These are phyloP conservation scores for Glossophaga mutica DNA, from an alignment of 2,797 vertebrate species.

Conservation along the genomic window DNA sequence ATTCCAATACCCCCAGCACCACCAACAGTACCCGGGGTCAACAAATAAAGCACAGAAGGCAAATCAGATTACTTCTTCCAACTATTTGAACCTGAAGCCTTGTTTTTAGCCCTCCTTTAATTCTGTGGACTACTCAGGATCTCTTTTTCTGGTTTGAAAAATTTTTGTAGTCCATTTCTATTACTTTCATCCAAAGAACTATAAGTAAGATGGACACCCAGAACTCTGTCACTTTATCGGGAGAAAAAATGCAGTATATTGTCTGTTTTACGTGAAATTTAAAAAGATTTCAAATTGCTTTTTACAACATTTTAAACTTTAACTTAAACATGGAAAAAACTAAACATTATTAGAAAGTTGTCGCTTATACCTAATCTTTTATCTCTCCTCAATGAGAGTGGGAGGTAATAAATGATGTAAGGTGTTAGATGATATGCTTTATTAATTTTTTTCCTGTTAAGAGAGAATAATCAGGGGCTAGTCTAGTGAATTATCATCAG, in stretches of 20 bases:
- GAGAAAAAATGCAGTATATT: not conserved
- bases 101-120: not conserved
- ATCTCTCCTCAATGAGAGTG: not conserved
- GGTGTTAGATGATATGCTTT: not conserved
- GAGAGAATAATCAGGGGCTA: not conserved
- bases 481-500: not conserved
- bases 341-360: not conserved
- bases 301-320: not conserved
- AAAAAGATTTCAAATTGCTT: not conserved
- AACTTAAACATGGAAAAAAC: not conserved
- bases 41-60: not conserved
- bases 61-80: not conserved
- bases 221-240: not conserved
- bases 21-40: not conserved
- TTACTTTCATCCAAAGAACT: not conserved
- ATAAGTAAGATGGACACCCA: not conserved
- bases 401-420: not conserved
- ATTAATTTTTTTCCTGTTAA: not conserved
- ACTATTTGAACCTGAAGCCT: not conserved
- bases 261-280: not conserved
- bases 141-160: not conserved
- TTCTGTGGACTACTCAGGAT: not conserved
- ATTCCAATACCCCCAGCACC: not conserved
- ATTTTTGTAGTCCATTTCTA: not conserved
- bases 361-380: not conserved